Evolutionary conservation across 2,113 vertebrate species (phyloP).

Genomic region (Asarcornis scutulata): DNA sequence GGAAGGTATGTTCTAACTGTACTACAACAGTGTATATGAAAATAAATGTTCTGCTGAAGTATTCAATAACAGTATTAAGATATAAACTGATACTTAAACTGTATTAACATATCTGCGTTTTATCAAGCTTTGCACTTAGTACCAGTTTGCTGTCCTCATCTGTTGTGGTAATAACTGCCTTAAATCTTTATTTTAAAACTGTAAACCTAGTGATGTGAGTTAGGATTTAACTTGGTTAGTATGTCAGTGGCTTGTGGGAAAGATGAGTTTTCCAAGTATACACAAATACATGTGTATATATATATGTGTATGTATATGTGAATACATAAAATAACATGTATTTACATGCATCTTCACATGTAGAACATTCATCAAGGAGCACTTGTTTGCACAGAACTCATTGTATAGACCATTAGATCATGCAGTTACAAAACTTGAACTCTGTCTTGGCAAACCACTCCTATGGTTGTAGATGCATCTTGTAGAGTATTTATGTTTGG

Average conservation of each 20-base stretch:
- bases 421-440: neutral
- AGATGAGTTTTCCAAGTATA: neutral
- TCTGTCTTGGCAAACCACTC: neutral
- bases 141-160: neutral
- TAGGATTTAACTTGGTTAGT: neutral
- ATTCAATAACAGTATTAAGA: neutral
- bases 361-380: neutral
- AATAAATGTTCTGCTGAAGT: neutral
- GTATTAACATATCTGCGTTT: neutral
- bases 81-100: too few species aligned
- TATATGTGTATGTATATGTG: neutral
- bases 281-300: rapidly evolving
- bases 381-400: neutral
- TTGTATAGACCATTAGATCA: too few species aligned
- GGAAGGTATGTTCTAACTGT: slow-evolving; percentile 85
- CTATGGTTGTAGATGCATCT: neutral
- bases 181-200: too few species aligned
- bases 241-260: neutral
- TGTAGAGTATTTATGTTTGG: too few species aligned
- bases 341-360: neutral
- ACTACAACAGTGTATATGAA: neutral
- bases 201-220: neutral
- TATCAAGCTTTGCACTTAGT: neutral
- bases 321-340: neutral
- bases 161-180: neutral